Base-by-base conservation (phyloP, 2,888 invertebrate genomes). In the Lordiphosa andalusiaca region DNA sequence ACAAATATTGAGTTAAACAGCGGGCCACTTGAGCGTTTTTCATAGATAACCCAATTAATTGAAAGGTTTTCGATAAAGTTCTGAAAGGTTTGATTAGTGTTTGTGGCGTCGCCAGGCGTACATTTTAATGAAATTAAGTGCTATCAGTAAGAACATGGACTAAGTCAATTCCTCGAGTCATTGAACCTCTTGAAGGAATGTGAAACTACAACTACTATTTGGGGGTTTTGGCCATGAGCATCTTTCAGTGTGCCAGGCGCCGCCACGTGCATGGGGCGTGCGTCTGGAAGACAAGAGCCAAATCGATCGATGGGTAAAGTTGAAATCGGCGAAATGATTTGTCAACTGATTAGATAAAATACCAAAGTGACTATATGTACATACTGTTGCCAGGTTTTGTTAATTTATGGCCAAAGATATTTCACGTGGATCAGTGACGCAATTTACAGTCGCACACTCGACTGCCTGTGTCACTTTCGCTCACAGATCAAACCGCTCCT, bases 1-100 rank as follows among this genome's bases (percentile, higher is more conserved):
- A 55, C 69, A 63, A 73, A 73, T 63, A 69, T 70, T 63, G 36
- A 49, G 19, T 12, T 6, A 6, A 42, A 56, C 42, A n/a, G 35
- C 23, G 21, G 3, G 10, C 57, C 67, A 82, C 78, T 78, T 68
- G 49, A 63, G 57, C 57, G 36, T 38, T 48, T 23, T 30, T 30
- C 30, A n/a, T 63, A 78, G 80, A 80, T 80, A 80, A 80, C 80
- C 80, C 80, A 83, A 80, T 80, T 83, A 83, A 77, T 73, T 80
- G 83, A 83, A 83, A 74, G 73, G 64, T 83, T 72, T 77, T 81
- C 61, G 81, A 83, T 80, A 80, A 80, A 73, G 77, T 75, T 78
- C 59, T 72, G 74, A 76, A 76, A 73, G 77, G 72, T 73, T 71
- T 73, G 83, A 80, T 80, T 80, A 74, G 64, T 62, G 54, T 25